Evolutionary conservation across 2,797 vertebrate species (phyloP).

Genomic region (Sebastes itinus): DNA sequence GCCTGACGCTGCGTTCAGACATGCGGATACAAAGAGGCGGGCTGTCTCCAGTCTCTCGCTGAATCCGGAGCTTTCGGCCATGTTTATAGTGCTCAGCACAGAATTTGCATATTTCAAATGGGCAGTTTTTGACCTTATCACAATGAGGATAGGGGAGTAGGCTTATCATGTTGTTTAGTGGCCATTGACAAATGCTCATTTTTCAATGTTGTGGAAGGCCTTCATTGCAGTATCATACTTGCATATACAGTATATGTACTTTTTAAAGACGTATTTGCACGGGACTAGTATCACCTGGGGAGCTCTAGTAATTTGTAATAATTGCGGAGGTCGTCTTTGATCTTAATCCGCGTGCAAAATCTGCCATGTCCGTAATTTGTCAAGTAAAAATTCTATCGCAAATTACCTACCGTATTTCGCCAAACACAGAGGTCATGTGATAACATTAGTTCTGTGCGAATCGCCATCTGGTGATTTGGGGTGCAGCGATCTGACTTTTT

Average conservation of each 20-base stretch:
- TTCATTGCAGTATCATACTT: background rate
- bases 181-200: background rate
- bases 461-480: background rate
- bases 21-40: conserved; percentile 36
- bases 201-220: background rate
- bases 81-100: background rate
- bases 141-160: background rate
- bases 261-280: background rate
- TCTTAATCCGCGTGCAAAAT: background rate
- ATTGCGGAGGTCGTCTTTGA: background rate
- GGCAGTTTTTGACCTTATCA: background rate
- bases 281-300: background rate
- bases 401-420: background rate
- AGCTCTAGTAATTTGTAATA: background rate
- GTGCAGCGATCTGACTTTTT: no score
- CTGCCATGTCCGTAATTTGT: background rate
- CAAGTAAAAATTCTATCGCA: background rate
- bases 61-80: conserved; percentile 7
- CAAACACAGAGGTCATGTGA: background rate
- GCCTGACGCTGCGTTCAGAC: conserved; percentile 21
- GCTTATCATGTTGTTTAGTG: background rate
- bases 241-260: background rate
- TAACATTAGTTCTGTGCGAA: background rate
- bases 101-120: background rate
- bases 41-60: conserved; percentile 27